Conservation (phyloP, 2,888 invertebrate species). For the Rotaria socialis region DNA sequence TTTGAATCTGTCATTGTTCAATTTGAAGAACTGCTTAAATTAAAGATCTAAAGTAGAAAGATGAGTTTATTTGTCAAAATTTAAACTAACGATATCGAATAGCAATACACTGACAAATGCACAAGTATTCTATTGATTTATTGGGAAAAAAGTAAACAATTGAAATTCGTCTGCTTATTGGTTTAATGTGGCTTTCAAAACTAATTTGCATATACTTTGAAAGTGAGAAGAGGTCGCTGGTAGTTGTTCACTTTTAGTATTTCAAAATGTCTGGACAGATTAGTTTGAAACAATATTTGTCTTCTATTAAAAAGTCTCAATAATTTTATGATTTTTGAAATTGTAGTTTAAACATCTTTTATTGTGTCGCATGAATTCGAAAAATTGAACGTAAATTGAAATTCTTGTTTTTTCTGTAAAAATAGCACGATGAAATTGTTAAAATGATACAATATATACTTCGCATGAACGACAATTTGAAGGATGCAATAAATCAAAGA, state of each 20-base stretch:
- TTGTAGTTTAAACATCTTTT: no score
- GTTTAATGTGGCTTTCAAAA: background rate
- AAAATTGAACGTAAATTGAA: no score
- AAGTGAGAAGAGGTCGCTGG: background rate
- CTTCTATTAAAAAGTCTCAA: no score
- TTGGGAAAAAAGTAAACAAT: background rate
- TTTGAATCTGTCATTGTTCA: constrained; percentile 90
- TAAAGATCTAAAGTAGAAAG: background rate
- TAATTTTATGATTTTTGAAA: no score
- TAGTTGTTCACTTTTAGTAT: background rate
- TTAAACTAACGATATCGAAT: background rate
- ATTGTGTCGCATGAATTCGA: no score
- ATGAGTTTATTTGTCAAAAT: background rate
- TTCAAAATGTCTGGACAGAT: background rate
- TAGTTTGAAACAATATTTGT: no score
- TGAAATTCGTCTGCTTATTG: background rate
- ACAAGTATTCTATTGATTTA: background rate
- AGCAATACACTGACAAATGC: background rate
- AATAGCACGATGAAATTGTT: no score
- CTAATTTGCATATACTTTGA: background rate
- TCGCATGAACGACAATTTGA: no score
- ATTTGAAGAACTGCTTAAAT: background rate
- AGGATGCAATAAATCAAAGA: no score
- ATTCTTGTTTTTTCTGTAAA: no score
- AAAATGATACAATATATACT: no score